Conservation (phyloP, 2,113 vertebrate species). For the Calyptomena viridis region DNA sequence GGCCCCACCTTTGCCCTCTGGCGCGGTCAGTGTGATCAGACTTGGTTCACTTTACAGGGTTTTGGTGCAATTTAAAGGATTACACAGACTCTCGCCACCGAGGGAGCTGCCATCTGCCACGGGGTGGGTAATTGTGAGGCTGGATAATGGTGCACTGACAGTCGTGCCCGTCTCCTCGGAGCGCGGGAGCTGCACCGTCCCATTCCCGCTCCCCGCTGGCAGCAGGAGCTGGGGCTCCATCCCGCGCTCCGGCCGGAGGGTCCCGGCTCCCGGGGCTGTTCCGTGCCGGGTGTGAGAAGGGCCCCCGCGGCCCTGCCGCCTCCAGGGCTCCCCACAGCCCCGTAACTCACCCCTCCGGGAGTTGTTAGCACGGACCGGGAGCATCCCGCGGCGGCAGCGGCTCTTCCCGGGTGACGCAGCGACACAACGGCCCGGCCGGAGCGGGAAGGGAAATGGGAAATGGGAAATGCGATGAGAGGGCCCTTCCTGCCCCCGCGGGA, state of each 20-base stretch:
- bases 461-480: background rate
- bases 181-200: background rate
- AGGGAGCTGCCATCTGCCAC: background rate
- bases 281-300: too few species aligned
- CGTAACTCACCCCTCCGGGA: fast-evolving
- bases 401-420: background rate
- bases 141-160: background rate
- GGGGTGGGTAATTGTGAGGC: background rate
- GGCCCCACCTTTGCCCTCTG: background rate
- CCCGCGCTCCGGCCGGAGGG: too few species aligned
- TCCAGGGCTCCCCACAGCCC: background rate
- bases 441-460: too few species aligned
- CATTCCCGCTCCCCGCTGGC: too few species aligned
- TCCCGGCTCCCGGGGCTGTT: background rate
- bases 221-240: background rate
- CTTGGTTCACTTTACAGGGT: background rate
- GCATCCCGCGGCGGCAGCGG: background rate
- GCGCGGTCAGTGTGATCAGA: background rate
- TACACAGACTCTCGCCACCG: background rate
- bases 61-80: background rate
- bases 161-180: background rate
- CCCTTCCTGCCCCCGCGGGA: too few species aligned
- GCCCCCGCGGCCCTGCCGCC: background rate
- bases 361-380: fast-evolving
- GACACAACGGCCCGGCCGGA: background rate